Evolutionary conservation across 2,797 vertebrate species (phyloP), one percentile per base, ranked within the genome.

Genomic region (Acridotheres tristis): DNA sequence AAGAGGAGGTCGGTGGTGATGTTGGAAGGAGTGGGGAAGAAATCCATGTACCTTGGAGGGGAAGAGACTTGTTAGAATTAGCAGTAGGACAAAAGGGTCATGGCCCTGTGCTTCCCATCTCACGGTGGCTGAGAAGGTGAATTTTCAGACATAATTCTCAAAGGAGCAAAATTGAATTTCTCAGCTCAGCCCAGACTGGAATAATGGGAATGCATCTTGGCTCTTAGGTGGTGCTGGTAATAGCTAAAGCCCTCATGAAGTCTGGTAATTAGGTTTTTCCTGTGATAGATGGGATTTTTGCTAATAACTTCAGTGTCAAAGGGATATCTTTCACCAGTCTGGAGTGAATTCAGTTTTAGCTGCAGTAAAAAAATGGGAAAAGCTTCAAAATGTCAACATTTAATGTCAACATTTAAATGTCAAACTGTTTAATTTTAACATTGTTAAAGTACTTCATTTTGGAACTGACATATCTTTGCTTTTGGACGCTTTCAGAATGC

Each of bases 41-140:
- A 99, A 94, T 98, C 98, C 99, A 99, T 99, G 92, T 99, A 99
- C 99, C 99, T 99, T 92, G 45, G 81, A 82, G 85, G 72, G 78
- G 86, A 84, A 89, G 34, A 78, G 38, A 62, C 48, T 29, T 3
- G 21, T 88, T 77, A 90, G 85, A 91, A 74, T 58, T 29, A 67
- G 58, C 16, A 38, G 69, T 0, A n/a, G 40, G 62, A 61, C 55
- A 23, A 48, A 36, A 67, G 50, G 43, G 48, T 57, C 34, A 1
- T 5, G 36, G 40, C 26, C 27, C 23, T 7, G 3, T 59, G 58
- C 59, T 55, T 80, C 71, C 81, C 27, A 11, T 66, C 76, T 87
- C n/a, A 9, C 5, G 25, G 61, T 2, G 58, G 42, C 48, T 62
- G 51, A 84, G 76, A 89, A 90, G 72, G 69, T 53, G 65, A 53